phyloP scores from a whole-genome alignment of 2,113 vertebrate species.

The Glaucidium brasilianum region DNA sequence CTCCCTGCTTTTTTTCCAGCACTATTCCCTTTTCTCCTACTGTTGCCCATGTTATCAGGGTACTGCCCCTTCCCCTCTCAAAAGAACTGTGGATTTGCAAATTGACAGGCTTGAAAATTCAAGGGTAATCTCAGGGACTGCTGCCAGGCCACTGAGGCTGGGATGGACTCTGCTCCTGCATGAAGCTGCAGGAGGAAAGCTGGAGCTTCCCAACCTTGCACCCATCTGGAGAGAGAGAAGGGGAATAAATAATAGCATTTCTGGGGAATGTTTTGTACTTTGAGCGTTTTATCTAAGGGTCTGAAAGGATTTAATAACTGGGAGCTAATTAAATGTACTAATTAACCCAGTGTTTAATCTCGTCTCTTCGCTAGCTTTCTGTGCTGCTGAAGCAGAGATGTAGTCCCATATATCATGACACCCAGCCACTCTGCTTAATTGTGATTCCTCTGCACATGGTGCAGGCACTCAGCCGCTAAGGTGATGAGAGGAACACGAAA shows the following conservation, averaged over 20 bases:
- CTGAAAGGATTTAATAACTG: constrained; percentile 54
- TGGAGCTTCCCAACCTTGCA: not conserved
- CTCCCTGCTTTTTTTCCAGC: not conserved
- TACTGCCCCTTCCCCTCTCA: not conserved
- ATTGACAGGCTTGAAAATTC: not conserved
- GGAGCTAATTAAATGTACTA: constrained; percentile 56
- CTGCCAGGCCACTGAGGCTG: not conserved
- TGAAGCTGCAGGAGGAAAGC: not conserved
- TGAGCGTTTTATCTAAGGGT: not conserved
- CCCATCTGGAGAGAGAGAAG: not conserved
- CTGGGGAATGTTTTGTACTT: constrained; percentile 10
- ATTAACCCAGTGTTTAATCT: constrained; percentile 52
- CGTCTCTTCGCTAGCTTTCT: not conserved
- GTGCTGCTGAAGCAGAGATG: not conserved
- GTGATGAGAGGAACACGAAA: not conserved
- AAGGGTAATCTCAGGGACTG: not conserved
- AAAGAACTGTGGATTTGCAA: not conserved
- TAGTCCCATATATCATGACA: constrained; percentile 23
- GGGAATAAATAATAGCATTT: not conserved
- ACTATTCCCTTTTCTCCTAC: not conserved
- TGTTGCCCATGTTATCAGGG: not conserved
- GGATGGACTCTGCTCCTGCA: not conserved
- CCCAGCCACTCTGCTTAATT: constrained; percentile 15
- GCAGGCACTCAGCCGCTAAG: not conserved
- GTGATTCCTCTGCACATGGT: constrained; percentile 8